Evolutionary conservation across 2,797 vertebrate species (phyloP).

Genomic region (Rachycentron canadum): DNA sequence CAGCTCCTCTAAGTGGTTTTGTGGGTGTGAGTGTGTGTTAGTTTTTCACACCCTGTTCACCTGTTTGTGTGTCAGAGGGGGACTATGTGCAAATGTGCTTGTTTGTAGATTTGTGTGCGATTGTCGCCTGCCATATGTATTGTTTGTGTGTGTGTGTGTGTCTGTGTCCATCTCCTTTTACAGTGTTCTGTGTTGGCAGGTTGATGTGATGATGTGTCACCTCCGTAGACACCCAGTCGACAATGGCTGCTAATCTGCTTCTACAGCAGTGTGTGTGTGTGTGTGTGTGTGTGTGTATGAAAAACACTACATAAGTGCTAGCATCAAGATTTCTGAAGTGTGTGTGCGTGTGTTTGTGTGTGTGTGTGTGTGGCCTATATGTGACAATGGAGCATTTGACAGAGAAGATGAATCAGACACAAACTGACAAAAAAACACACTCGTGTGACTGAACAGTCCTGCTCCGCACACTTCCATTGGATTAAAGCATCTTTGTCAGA

Average conservation of each 20-base stretch:
- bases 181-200: constrained; percentile 52
- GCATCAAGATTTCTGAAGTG: constrained; percentile 36
- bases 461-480: constrained; percentile 60
- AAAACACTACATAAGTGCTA: constrained; percentile 28
- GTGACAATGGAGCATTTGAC: constrained; percentile 47
- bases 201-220: constrained; percentile 70
- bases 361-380: constrained; percentile 49
- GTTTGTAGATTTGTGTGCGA: constrained; percentile 30
- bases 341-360: constrained; percentile 27
- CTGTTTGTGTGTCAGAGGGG: constrained; percentile 2
- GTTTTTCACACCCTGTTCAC: constrained; percentile 55
- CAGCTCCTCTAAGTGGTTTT: constrained; percentile 42
- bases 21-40: constrained; percentile 33
- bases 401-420: constrained; percentile 44
- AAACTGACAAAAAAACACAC: constrained; percentile 23
- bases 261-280: constrained; percentile 66
- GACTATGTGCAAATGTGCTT: constrained; percentile 27
- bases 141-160: constrained; percentile 21
- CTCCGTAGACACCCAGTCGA: constrained; percentile 61
- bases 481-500: constrained; percentile 66
- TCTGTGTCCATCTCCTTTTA: constrained; percentile 37
- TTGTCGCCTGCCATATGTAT: background rate
- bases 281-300: constrained; percentile 12
- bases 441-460: constrained; percentile 31
- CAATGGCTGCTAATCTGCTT: constrained; percentile 64